Percentiles rank a stretch among this genome's conserved stretches.
These are phyloP conservation scores for Goniozus legneri DNA, from an alignment of 1,140 invertebrate genomes.

Conservation along the genomic window DNA sequence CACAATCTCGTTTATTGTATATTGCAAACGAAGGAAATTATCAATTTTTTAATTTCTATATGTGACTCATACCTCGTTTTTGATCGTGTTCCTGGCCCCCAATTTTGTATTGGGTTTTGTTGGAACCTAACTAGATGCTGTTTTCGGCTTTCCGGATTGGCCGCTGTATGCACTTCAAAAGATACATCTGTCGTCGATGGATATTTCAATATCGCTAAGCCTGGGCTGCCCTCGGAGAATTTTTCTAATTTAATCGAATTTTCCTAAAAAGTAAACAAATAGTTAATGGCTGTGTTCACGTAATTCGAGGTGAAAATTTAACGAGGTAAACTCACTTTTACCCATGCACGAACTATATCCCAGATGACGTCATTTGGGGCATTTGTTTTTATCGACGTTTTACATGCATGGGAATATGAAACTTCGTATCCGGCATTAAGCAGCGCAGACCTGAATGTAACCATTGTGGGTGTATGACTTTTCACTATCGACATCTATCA, in stretches of 20 bases:
- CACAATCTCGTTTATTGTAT: neutral
- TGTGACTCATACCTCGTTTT: constrained; percentile 61
- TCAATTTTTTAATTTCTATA: constrained; percentile 9
- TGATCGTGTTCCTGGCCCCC: constrained; percentile 82
- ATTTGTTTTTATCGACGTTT: constrained; percentile 89
- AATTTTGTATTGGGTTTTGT: constrained; percentile 77
- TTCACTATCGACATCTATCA: constrained; percentile 41
- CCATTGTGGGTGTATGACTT: constrained; percentile 40
- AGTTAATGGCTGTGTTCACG: neutral
- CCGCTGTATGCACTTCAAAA: constrained; percentile 65
- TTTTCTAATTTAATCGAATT: constrained; percentile 47
- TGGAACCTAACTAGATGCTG: constrained; percentile 78
- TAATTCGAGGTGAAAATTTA: constrained; percentile 4
- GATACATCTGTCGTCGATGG: constrained; percentile 53
- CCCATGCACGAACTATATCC: constrained; percentile 89
- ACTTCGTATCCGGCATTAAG: constrained; percentile 91
- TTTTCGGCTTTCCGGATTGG: constrained; percentile 77
- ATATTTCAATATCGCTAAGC: constrained; percentile 59
- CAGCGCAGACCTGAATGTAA: constrained; percentile 78
- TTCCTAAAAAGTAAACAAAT: constrained; percentile 16
- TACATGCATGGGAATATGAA: constrained; percentile 86
- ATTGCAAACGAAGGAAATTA: neutral
- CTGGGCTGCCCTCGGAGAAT: constrained; percentile 53
- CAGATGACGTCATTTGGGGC: constrained; percentile 85
- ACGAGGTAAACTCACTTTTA: constrained; percentile 47